A percentile compares a stretch with the other conserved stretches of the same genome.
phyloP scores from a whole-genome alignment of 2,888 invertebrate genomes.

The Trachelus iudaicus region DNA sequence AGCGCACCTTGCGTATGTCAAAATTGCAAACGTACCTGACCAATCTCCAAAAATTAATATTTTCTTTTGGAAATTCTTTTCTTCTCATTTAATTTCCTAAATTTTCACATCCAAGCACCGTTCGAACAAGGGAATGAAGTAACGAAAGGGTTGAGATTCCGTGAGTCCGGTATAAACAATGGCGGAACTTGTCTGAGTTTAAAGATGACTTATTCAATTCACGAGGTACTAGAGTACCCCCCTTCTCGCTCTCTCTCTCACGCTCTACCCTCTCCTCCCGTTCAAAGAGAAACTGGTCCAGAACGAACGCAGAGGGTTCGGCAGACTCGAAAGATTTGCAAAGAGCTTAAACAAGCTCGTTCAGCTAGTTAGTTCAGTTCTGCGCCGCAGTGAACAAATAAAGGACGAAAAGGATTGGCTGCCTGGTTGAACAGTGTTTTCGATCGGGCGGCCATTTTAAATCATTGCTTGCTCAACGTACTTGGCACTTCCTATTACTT shows the following conservation, averaged over 20 bases:
- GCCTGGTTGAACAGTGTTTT: background rate
- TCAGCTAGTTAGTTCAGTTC: constrained; percentile 20
- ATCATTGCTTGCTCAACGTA: background rate
- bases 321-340: constrained; percentile 12
- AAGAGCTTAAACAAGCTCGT: constrained; percentile 21
- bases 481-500: background rate
- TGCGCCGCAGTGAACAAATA: constrained; percentile 12
- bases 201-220: constrained; percentile 12
- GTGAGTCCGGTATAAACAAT: background rate
- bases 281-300: background rate
- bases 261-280: background rate
- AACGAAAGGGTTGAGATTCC: background rate
- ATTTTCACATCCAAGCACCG: background rate
- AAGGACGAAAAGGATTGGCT: constrained; percentile 15
- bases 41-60: background rate
- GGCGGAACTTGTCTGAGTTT: background rate
- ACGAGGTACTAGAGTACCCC: background rate
- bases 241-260: too few species aligned
- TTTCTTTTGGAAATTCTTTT: background rate
- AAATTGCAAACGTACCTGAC: background rate
- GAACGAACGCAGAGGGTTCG: background rate
- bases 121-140: background rate
- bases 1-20: too few species aligned
- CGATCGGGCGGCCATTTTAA: background rate
- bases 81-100: background rate